These are phyloP conservation scores for Candidula unifasciata DNA, from an alignment of 2,888 invertebrate genomes.

Conservation along the genomic window DNA sequence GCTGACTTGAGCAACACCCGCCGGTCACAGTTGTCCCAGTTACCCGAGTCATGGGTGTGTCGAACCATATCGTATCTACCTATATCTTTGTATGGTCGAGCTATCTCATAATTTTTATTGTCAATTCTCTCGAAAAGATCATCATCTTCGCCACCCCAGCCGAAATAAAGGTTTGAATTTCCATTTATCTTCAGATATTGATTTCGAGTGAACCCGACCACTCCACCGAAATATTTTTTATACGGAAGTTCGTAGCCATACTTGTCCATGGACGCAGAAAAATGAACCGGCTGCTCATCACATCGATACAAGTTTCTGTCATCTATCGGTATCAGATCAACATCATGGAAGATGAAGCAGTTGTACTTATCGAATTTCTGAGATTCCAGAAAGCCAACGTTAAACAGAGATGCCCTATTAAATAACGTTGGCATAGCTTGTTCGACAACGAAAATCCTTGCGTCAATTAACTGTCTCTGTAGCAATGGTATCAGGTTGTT, in stretches of 20 bases:
- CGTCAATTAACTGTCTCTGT: constrained; percentile 38
- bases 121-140: constrained; percentile 22
- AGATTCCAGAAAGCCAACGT: constrained; percentile 37
- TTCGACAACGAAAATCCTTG: constrained; percentile 49
- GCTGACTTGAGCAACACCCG: not conserved
- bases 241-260: constrained; percentile 14
- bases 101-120: constrained; percentile 10
- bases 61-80: constrained; percentile 22
- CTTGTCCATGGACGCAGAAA: constrained; percentile 16
- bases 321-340: constrained; percentile 25
- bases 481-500: constrained; percentile 47
- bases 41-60: constrained; percentile 14
- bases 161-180: constrained; percentile 39
- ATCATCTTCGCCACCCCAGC: constrained; percentile 43
- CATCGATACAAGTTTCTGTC: constrained; percentile 32
- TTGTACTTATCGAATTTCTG: not conserved
- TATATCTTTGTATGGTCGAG: constrained; percentile 12
- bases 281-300: constrained; percentile 26
- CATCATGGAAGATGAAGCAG: constrained; percentile 39
- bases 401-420: constrained; percentile 16
- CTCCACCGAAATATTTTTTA: constrained; percentile 24
- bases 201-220: not conserved
- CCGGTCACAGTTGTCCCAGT: constrained; percentile 21
- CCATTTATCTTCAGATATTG: constrained; percentile 26
- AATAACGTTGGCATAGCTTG: constrained; percentile 36